Evolutionary conservation across 2,888 invertebrate genomes (phyloP).

Genomic region (Drosophila ustulata): DNA sequence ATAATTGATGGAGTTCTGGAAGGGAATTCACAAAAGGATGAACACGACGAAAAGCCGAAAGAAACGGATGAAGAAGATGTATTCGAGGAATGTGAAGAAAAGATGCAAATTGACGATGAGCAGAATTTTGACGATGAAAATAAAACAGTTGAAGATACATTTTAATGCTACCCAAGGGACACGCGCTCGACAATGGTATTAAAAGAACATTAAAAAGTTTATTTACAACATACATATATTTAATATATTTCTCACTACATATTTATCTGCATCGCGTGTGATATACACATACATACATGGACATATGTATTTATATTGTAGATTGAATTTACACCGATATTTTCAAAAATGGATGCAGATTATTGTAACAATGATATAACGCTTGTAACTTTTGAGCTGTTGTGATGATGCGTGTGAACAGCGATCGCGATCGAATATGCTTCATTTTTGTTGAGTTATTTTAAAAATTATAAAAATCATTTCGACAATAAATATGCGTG

Average conservation of each 20-base stretch:
- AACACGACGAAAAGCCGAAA: neutral
- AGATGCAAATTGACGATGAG: neutral
- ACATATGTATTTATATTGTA: slow-evolving; percentile 6
- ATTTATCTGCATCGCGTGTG: slow-evolving; percentile 23
- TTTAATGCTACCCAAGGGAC: neutral
- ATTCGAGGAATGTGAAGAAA: neutral
- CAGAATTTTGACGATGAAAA: neutral
- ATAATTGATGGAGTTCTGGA: neutral
- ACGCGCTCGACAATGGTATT: slow-evolving; percentile 14
- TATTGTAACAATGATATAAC: slow-evolving; percentile 67
- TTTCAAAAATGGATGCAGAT: slow-evolving; percentile 47
- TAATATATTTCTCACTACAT: slow-evolving; percentile 44
- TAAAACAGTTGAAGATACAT: neutral
- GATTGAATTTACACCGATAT: slow-evolving; percentile 56
- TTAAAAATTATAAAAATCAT: slow-evolving; percentile 33
- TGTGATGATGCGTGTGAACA: slow-evolving; percentile 24
- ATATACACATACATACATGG: neutral
- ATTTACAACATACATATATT: slow-evolving; percentile 63
- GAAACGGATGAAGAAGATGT: slow-evolving; percentile 1
- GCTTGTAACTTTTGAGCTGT: slow-evolving; percentile 38
- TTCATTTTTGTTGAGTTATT: slow-evolving; percentile 19
- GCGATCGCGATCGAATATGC: slow-evolving; percentile 31
- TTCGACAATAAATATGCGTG: slow-evolving; percentile 67
- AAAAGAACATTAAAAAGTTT: slow-evolving; percentile 29
- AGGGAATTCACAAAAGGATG: neutral